These are phyloP conservation scores for Clarias platycephalus DNA, from an alignment of 2,797 vertebrate genomes.

Conservation along the genomic window DNA sequence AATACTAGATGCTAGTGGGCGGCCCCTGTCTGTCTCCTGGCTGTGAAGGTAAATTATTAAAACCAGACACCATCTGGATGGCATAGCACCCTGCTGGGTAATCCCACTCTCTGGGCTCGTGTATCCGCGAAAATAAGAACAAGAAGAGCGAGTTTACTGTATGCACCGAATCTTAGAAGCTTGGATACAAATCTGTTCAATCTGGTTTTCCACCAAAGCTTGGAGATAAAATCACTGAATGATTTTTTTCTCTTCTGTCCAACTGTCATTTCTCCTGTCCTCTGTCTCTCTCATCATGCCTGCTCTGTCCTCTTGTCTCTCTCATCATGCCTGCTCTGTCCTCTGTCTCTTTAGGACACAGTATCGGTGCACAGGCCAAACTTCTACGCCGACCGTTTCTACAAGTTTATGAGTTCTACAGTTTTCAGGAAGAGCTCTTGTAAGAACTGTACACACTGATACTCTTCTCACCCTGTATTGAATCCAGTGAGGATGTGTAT, in stretches of 20 bases:
- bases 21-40: slow-evolving; percentile 11
- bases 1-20: background rate
- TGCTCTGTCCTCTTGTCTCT: background rate
- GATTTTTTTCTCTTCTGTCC: background rate
- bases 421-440: slow-evolving; percentile 94
- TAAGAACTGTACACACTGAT: slow-evolving; percentile 69
- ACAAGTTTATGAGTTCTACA: slow-evolving; percentile 88
- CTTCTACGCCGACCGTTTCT: slow-evolving; percentile 96
- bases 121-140: slow-evolving; percentile 34
- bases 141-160: background rate
- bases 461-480: background rate
- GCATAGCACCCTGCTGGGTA: slow-evolving; percentile 27
- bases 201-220: slow-evolving; percentile 35
- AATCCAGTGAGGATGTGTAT: background rate
- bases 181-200: slow-evolving; percentile 35
- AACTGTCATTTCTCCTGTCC: background rate
- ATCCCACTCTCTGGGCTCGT: slow-evolving; percentile 41
- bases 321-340: background rate
- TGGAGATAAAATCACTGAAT: background rate
- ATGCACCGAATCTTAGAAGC: background rate
- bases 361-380: slow-evolving; percentile 94
- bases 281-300: background rate
- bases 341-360: slow-evolving; percentile 78
- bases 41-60: slow-evolving; percentile 50
- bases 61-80: slow-evolving; percentile 41